Evolutionary conservation across 2,888 invertebrate species (phyloP), one percentile per base, ranked within the genome.

Genomic region (Nephrotoma guestfalica): DNA sequence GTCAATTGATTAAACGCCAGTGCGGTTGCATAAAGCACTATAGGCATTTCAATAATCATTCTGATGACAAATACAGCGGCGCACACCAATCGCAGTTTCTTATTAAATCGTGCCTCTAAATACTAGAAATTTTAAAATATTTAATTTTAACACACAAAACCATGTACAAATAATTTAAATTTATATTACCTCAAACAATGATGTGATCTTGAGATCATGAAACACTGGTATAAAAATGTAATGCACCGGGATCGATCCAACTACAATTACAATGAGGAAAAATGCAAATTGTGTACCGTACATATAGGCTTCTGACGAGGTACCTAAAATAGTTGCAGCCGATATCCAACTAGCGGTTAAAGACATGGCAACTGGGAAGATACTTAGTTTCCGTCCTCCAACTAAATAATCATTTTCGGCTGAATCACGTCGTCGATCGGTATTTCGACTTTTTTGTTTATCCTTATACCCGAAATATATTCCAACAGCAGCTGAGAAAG

Each of bases 341-440:
- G 51, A 85, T 7, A 86, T 47, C 89, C 88, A 94, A 94, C 94
- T 95, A 15, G 96, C 95, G 89, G 96, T 93, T 6, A 96, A 91
- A 0, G 95, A 95, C 92, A 96, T 93, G 86, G 94, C 93, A 47
- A 96, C 93, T 3, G 96, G 96, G 89, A 96, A 93, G 15, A 93
- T 93, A 86, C 92, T 92, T 94, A 96, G 95, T 87, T 93, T 93
- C 86, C 95, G 91, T 86, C 94, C 94, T 1, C 95, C 95, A 87
- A 95, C 94, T 86, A 96, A 91, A 89, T 95, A 95, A 86, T 93
- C 93, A 88, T 93, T 93, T 84, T 93, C 92, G 1, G 15, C 2
- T 5, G 51, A 15, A 7, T 57, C 51, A 15, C 15, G 6, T 15
- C 51, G 15, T 0, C 15, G 51, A 11, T 6, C 15, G 15, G 15